These are phyloP conservation scores for Oeneis ivallda DNA, from an alignment of 2,888 invertebrate species.

Conservation along the genomic window DNA sequence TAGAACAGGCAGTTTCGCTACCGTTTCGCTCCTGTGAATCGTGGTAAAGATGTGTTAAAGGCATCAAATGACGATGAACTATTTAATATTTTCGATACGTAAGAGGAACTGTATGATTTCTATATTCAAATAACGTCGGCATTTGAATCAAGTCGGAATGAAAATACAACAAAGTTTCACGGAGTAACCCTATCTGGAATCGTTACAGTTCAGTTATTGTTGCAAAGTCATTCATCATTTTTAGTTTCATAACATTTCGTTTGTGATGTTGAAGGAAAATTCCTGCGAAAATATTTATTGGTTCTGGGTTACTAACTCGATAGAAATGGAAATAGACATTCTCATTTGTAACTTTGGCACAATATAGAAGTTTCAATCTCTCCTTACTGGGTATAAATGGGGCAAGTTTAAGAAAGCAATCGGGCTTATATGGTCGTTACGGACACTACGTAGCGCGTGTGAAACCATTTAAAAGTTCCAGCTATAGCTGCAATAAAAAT, in stretches of 20 bases:
- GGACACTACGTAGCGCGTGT: slow-evolving; percentile 68
- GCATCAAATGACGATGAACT: not conserved
- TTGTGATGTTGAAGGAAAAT: slow-evolving; percentile 42
- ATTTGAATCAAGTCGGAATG: not conserved
- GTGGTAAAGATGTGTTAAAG: no score
- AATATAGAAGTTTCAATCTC: slow-evolving; percentile 76
- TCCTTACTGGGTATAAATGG: slow-evolving; percentile 72
- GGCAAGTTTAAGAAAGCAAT: slow-evolving; percentile 80
- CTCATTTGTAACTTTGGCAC: slow-evolving; percentile 71
- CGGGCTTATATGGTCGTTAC: slow-evolving; percentile 78
- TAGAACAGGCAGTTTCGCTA: no score
- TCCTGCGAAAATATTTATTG: slow-evolving; percentile 59
- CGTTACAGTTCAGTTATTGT: slow-evolving; percentile 20
- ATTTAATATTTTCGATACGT: not conserved
- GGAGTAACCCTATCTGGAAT: slow-evolving; percentile 16
- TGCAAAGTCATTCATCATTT: slow-evolving; percentile 24
- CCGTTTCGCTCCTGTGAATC: no score
- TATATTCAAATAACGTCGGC: not conserved
- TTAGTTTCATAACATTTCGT: slow-evolving; percentile 24
- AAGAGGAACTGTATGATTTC: not conserved
- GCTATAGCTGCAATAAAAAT: not conserved
- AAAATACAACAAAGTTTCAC: not conserved
- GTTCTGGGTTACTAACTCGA: slow-evolving; percentile 60
- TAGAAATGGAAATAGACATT: slow-evolving; percentile 73
- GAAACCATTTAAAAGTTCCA: slow-evolving; percentile 61